Evolutionary conservation across 2,113 vertebrate genomes (phyloP).

Genomic region (Noturus placidus): DNA sequence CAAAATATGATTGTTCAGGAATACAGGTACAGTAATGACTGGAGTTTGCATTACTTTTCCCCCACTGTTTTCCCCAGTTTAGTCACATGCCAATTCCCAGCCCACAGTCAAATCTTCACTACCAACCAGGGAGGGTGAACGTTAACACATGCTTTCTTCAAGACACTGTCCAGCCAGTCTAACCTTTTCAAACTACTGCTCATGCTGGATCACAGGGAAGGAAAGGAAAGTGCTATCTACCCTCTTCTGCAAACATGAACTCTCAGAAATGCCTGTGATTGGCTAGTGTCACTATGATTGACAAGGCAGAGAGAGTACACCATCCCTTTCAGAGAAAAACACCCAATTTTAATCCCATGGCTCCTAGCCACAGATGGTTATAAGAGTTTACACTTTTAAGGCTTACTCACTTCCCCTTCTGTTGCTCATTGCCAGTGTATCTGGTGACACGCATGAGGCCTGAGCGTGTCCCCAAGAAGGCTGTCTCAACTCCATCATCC

Average conservation of each 20-base stretch:
- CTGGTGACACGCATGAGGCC: conserved; percentile 81
- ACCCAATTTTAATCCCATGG: not conserved
- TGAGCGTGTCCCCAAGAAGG: conserved; percentile 88
- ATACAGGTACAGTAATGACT: not conserved
- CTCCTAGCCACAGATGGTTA: not conserved
- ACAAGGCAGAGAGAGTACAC: not conserved
- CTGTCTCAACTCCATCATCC: conserved; percentile 78
- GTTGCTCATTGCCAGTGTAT: conserved; percentile 81
- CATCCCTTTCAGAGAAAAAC: not conserved
- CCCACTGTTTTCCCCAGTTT: not conserved
- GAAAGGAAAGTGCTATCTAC: not conserved
- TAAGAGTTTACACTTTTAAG: not conserved
- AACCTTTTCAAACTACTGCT: not conserved
- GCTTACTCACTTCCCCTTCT: conserved; percentile 81
- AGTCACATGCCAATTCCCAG: not conserved
- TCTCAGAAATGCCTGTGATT: not conserved
- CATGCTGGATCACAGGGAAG: not conserved
- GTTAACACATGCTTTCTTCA: not conserved
- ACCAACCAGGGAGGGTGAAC: not conserved
- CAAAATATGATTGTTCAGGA: not conserved
- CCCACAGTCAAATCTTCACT: not conserved
- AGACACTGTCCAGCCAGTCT: not conserved
- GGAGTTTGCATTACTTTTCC: not conserved
- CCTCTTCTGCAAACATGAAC: not conserved
- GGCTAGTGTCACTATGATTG: not conserved